These are phyloP conservation scores for Rhabdophis nuchalis DNA, from an alignment of 2,797 vertebrate genomes.

Conservation along the genomic window DNA sequence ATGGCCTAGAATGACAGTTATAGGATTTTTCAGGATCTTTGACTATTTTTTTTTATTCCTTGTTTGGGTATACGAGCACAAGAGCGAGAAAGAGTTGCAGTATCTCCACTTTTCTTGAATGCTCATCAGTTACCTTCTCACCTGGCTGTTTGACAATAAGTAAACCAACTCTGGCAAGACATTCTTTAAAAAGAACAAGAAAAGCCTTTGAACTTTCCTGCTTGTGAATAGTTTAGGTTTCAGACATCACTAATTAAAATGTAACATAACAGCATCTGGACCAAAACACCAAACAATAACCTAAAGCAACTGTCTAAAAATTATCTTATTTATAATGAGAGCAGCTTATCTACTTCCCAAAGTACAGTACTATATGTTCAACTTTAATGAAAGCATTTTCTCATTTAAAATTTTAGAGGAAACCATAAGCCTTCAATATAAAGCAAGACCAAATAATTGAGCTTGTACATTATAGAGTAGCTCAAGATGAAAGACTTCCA, in stretches of 20 bases:
- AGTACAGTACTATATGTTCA: background rate
- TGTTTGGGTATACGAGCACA: background rate
- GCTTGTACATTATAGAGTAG: background rate
- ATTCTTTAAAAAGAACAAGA: background rate
- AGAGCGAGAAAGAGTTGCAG: background rate
- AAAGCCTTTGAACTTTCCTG: background rate
- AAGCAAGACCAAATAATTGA: background rate
- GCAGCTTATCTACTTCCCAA: constrained; percentile 2
- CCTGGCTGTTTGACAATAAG: background rate
- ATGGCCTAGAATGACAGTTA: background rate
- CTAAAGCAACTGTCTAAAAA: constrained; percentile 24
- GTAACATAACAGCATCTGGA: background rate
- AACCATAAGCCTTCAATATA: constrained; percentile 29
- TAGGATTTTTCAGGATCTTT: background rate
- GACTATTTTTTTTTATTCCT: background rate
- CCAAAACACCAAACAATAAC: constrained; percentile 11
- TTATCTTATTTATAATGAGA: constrained; percentile 26
- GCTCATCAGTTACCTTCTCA: background rate
- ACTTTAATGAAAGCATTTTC: constrained; percentile 25
- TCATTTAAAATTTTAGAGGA: constrained; percentile 24
- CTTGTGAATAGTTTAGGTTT: background rate
- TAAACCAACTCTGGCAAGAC: background rate
- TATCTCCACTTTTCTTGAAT: background rate
- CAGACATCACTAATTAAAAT: constrained; percentile 2
- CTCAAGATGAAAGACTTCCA: background rate